Conservation (phyloP, 1,140 invertebrate species). For the Periplaneta americana region DNA sequence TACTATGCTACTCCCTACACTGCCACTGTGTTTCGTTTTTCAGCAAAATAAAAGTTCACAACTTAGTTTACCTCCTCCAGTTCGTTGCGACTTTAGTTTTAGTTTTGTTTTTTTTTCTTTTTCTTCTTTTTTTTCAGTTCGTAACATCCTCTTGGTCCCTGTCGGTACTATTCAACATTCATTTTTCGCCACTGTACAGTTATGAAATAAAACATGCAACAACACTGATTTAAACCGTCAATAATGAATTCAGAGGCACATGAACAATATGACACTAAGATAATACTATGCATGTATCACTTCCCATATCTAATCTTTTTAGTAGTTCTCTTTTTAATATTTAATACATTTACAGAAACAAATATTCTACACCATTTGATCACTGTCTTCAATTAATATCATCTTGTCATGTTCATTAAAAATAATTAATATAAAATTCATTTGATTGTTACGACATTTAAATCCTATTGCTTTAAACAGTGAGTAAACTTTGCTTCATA, state of each 20-base stretch:
- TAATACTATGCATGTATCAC: background rate
- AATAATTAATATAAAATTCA: background rate
- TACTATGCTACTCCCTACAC: background rate
- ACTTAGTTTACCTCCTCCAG: background rate
- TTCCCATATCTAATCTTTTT: background rate
- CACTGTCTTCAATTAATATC: background rate
- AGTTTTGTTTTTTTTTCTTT: too few relatives aligned
- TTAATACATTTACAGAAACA: background rate
- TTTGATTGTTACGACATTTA: background rate
- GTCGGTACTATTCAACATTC: background rate
- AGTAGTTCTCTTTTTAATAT: background rate
- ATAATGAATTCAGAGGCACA: background rate
- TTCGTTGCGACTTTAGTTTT: background rate
- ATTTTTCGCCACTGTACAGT: background rate
- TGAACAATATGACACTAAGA: background rate
- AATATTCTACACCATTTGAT: background rate
- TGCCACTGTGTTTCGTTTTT: background rate
- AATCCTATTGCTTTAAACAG: background rate
- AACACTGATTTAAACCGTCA: background rate
- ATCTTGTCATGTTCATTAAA: background rate
- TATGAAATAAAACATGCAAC: background rate
- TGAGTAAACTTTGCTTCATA: background rate
- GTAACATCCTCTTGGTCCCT: background rate
- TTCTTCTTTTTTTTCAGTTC: too few relatives aligned
- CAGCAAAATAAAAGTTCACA: background rate